Conservation (phyloP, 2,888 invertebrate genomes). For the Coelopa pilipes region DNA sequence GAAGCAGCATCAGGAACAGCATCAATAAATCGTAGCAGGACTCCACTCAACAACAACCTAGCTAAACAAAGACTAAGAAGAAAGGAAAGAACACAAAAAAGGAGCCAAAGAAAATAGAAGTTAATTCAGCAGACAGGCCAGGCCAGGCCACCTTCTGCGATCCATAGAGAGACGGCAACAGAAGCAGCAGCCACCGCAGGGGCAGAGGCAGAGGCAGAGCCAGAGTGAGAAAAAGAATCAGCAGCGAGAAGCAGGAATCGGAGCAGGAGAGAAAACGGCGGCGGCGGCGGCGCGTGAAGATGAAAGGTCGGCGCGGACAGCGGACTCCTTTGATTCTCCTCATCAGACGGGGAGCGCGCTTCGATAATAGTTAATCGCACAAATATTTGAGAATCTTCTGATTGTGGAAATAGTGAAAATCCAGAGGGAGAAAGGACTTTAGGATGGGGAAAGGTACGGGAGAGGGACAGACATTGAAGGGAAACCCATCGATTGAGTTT, state of each 20-base stretch:
- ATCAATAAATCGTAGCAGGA: neutral
- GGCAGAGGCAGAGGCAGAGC: conserved; percentile 27
- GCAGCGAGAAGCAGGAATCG: conserved; percentile 35
- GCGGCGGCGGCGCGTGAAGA: conserved; percentile 34
- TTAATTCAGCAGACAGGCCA: conserved; percentile 46
- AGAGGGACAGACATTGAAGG: conserved; percentile 37
- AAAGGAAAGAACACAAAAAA: conserved; percentile 20
- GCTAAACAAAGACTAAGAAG: conserved; percentile 43
- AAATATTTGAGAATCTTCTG: conserved; percentile 61
- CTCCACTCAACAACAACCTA: neutral
- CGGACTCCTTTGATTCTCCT: conserved; percentile 36
- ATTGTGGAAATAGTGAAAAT: conserved; percentile 37
- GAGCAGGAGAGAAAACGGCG: conserved; percentile 17
- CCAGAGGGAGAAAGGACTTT: conserved; percentile 48
- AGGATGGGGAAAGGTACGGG: conserved; percentile 16
- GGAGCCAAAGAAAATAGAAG: conserved; percentile 20
- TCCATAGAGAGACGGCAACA: conserved; percentile 41
- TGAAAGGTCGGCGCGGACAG: conserved; percentile 24
- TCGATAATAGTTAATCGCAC: conserved; percentile 62
- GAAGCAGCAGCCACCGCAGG: conserved; percentile 37
- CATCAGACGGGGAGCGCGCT: conserved; percentile 29
- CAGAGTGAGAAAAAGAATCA: conserved; percentile 37
- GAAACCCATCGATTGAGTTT: conserved; percentile 51
- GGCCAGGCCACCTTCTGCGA: conserved; percentile 34
- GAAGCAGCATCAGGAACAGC: too few relatives aligned